These are phyloP conservation scores for Hippocampus mohnikei DNA, from an alignment of 2,113 vertebrate genomes.

Conservation along the genomic window DNA sequence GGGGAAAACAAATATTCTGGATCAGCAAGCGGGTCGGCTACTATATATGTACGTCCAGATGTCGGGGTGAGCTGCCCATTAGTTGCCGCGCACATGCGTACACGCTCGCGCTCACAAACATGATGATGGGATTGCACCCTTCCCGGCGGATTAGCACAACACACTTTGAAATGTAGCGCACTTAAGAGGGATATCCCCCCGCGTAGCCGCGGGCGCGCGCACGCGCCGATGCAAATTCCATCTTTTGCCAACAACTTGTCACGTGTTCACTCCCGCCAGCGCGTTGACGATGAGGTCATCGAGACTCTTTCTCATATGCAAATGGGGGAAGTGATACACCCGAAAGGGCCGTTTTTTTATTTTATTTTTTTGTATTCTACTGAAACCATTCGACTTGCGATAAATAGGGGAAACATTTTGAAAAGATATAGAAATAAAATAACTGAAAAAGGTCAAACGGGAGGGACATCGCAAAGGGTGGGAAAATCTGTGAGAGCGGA, in stretches of 20 bases:
- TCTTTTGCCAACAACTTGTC: neutral
- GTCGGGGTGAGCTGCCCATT: constrained; percentile 32
- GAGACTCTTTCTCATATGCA: neutral
- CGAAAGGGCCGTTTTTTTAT: neutral
- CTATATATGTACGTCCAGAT: constrained; percentile 21
- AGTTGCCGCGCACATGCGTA: constrained; percentile 8
- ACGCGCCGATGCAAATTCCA: constrained; percentile 6
- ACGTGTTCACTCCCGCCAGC: neutral
- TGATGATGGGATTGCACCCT: neutral
- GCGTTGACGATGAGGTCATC: neutral
- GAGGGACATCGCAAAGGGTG: constrained; percentile 10
- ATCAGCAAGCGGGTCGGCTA: neutral
- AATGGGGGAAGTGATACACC: neutral
- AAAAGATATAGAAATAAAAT: constrained; percentile 10
- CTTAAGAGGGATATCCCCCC: neutral
- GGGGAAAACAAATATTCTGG: neutral
- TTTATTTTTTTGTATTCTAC: neutral
- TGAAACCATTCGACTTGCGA: neutral
- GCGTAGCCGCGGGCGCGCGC: neutral
- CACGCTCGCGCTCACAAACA: neutral
- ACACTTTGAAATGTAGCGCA: neutral
- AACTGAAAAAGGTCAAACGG: constrained; percentile 5
- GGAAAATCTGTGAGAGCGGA: constrained; percentile 2
- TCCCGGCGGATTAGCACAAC: constrained; percentile 13
- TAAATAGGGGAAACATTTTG: neutral